phyloP scores from a whole-genome alignment of 2,113 vertebrate species.

The Lagopus muta region DNA sequence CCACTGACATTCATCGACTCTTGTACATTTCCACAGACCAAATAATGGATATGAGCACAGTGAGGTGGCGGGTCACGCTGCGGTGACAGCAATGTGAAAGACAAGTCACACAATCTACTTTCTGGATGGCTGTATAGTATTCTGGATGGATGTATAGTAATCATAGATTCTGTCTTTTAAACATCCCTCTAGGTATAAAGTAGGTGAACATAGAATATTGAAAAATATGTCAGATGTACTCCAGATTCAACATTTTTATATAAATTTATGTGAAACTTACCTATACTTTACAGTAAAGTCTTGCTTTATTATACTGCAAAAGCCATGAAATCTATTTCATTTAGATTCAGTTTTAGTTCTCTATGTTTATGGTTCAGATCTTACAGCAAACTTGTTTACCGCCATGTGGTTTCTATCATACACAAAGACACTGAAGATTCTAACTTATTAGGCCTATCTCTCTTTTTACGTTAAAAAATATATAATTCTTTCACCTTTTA shows the following conservation, averaged over 20 bases:
- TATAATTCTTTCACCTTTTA: neutral
- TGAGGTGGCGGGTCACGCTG: too few relatives aligned
- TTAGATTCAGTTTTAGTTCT: too few relatives aligned
- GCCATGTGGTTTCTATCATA: neutral
- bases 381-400: neutral
- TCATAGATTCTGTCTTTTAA: neutral
- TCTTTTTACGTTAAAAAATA: neutral
- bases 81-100: too few relatives aligned
- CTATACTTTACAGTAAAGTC: neutral
- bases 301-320: neutral
- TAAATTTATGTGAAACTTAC: neutral
- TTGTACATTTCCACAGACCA: too few relatives aligned
- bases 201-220: neutral
- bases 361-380: too few relatives aligned
- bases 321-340: too few relatives aligned
- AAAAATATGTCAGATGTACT: neutral
- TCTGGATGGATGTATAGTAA: neutral
- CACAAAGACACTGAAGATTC: neutral
- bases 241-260: neutral
- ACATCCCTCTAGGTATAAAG: neutral
- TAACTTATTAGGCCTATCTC: neutral
- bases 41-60: too few relatives aligned
- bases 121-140: too few relatives aligned
- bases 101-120: too few relatives aligned
- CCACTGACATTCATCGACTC: too few relatives aligned